A percentile compares a stretch with the other conserved stretches of the same genome.
phyloP scores from a whole-genome alignment of 2,888 invertebrate species.

The Sminthurides aquaticus region DNA sequence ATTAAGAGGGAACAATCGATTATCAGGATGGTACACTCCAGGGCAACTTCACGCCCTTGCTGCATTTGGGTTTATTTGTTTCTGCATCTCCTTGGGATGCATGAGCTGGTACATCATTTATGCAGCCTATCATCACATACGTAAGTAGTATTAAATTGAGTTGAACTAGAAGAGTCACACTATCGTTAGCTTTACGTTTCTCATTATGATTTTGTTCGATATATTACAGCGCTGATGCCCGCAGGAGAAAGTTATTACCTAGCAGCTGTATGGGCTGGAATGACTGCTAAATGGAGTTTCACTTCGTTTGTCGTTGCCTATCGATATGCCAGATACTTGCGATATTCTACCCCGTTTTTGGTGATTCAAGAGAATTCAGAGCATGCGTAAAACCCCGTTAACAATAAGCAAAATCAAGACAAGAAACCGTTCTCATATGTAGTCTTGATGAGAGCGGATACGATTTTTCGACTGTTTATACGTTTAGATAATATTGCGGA shows the following conservation, averaged over 20 bases:
- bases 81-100: constrained; percentile 37
- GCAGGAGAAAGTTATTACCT: constrained; percentile 39
- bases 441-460: no score
- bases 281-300: constrained; percentile 43
- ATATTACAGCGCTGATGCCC: constrained; percentile 41
- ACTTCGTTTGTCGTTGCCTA: constrained; percentile 33
- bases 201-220: no score
- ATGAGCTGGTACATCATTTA: constrained; percentile 43
- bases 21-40: constrained; percentile 38
- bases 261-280: constrained; percentile 43
- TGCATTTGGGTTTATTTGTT: constrained; percentile 36
- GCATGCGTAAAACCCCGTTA: no score
- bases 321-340: constrained; percentile 37
- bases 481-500: no score
- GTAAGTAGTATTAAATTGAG: constrained; percentile 34
- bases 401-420: no score
- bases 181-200: background rate
- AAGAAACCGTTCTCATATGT: no score
- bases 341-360: constrained; percentile 41
- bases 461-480: no score
- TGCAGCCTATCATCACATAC: constrained; percentile 42
- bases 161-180: background rate
- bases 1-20: constrained; percentile 34
- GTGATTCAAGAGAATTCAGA: constrained; percentile 35
- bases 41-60: constrained; percentile 36